A percentile compares a stretch with the other conserved stretches of the same genome.
Evolutionary conservation across 2,888 invertebrate genomes (phyloP).

Genomic region (Caenorhabditis uteleia): DNA sequence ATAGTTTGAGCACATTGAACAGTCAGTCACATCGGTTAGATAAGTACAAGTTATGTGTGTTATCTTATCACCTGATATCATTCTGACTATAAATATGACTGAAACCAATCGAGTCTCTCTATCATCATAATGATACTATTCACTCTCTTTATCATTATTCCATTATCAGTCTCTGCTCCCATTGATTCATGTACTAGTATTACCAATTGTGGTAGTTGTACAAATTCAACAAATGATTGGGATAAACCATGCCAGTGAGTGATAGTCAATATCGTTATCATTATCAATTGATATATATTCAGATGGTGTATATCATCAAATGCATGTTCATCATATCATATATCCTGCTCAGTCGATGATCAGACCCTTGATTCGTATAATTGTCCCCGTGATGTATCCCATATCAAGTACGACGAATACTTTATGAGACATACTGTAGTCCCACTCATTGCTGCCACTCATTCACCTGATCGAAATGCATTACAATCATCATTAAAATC

Average conservation of each 20-base stretch:
- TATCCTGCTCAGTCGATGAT: constrained; percentile 24
- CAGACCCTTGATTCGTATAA: constrained; percentile 24
- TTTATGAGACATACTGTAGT: constrained; percentile 20
- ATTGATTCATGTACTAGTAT: constrained; percentile 23
- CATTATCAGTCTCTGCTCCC: too few relatives aligned
- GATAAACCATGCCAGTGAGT: constrained; percentile 12
- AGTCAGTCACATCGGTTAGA: too few relatives aligned
- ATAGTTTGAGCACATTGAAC: too few relatives aligned
- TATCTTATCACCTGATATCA: too few relatives aligned
- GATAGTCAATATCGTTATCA: too few relatives aligned
- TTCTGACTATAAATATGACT: too few relatives aligned
- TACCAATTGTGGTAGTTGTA: constrained; percentile 8
- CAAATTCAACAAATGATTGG: constrained; percentile 20
- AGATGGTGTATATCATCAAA: constrained; percentile 9
- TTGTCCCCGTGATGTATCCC: constrained; percentile 14
- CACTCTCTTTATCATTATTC: neutral
- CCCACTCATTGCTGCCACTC: constrained; percentile 27
- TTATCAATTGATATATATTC: neutral
- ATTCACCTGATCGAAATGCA: constrained; percentile 4
- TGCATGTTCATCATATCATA: constrained; percentile 11
- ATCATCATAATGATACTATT: too few relatives aligned
- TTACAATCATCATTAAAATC: constrained; percentile 8
- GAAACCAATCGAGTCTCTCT: too few relatives aligned
- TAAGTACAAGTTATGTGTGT: too few relatives aligned
- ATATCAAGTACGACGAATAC: constrained; percentile 23